These are phyloP conservation scores for Strix uralensis DNA, from an alignment of 2,113 vertebrate genomes.

Conservation along the genomic window DNA sequence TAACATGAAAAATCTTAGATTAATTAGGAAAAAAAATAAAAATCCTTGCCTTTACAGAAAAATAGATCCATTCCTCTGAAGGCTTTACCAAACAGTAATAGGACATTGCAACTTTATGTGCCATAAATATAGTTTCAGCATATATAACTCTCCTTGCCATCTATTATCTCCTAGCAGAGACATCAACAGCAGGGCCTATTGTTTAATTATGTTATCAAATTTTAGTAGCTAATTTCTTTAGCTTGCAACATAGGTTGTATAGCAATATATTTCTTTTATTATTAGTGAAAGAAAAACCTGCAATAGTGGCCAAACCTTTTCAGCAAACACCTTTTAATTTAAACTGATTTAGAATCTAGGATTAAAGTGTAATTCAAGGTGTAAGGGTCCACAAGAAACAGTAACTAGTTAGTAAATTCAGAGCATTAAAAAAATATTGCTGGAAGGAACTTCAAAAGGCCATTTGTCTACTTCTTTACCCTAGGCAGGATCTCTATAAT, in stretches of 20 bases:
- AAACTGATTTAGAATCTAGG: background rate
- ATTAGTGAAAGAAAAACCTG: background rate
- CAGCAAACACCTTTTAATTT: background rate
- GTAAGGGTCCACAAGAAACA: background rate
- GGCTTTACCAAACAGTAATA: background rate
- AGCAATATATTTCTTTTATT: slow-evolving; percentile 34
- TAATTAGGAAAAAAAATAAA: background rate
- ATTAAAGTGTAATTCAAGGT: background rate
- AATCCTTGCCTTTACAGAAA: background rate
- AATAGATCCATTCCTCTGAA: background rate
- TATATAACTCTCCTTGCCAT: background rate
- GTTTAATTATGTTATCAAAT: slow-evolving; percentile 39
- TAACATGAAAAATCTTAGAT: background rate
- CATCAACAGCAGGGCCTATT: background rate
- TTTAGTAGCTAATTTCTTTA: slow-evolving; percentile 61
- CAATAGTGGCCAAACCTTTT: background rate
- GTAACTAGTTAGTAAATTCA: background rate
- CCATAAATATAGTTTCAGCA: background rate
- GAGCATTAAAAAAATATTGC: background rate
- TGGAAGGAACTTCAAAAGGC: background rate
- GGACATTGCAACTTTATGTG: background rate
- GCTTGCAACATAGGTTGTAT: background rate
- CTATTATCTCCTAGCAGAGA: background rate
- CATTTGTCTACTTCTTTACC: background rate
- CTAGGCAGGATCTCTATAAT: background rate